Percentiles rank a stretch among this genome's conserved stretches.
phyloP scores from a whole-genome alignment of 2,888 invertebrate species.

The Fragum sueziense region DNA sequence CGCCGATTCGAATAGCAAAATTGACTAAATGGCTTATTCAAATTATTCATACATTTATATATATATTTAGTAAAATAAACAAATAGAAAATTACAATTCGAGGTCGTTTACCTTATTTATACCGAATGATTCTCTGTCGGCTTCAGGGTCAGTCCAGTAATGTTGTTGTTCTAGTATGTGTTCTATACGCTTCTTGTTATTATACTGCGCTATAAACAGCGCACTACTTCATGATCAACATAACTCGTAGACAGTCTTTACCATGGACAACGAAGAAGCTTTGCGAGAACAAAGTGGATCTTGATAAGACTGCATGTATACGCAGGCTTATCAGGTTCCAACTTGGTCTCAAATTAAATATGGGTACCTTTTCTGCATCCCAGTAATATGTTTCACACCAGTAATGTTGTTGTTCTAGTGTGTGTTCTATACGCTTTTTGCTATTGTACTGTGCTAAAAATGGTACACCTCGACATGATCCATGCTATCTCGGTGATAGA shows the following conservation, averaged over 20 bases:
- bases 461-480: no score
- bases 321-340: background rate
- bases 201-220: slow-evolving; percentile 62
- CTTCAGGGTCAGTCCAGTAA: slow-evolving; percentile 61
- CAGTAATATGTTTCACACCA: no score
- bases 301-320: background rate
- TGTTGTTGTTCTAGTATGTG: slow-evolving; percentile 66
- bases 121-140: slow-evolving; percentile 33
- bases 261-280: background rate
- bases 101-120: slow-evolving; percentile 39
- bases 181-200: slow-evolving; percentile 65
- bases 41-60: background rate
- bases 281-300: background rate
- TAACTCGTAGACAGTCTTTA: no score
- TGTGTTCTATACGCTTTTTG: slow-evolving; percentile 64
- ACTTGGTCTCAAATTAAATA: background rate
- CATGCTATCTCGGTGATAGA: no score
- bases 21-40: background rate
- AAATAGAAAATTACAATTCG: no score
- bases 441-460: slow-evolving; percentile 61
- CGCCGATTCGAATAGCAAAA: no score
- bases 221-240: slow-evolving; percentile 43
- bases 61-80: background rate
- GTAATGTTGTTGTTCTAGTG: slow-evolving; percentile 65
- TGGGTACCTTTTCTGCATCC: background rate